These are phyloP conservation scores for Serripes groenlandicus DNA, from an alignment of 2,888 invertebrate genomes.

Conservation along the genomic window DNA sequence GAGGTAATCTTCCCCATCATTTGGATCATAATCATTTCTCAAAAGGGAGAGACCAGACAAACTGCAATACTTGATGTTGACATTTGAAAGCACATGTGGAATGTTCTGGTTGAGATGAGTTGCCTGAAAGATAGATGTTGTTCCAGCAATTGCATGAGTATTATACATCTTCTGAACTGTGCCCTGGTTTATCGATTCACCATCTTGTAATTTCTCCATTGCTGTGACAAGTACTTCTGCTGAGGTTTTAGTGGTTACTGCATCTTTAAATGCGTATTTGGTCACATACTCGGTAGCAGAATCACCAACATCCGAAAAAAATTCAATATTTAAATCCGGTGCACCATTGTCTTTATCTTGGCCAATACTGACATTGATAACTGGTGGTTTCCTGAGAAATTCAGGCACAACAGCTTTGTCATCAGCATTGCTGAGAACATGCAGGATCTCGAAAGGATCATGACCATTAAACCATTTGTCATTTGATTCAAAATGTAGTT, in stretches of 20 bases:
- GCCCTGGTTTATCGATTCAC: not conserved
- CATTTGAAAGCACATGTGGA: not conserved
- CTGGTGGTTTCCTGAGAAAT: not conserved
- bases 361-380: not conserved
- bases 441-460: conserved; percentile 4
- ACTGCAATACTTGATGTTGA: not conserved
- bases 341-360: not conserved
- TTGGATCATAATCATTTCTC: not conserved
- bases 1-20: not conserved
- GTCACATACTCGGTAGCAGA: conserved; percentile 1
- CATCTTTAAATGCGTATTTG: conserved; percentile 1
- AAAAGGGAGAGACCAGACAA: not conserved
- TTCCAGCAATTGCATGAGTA: not conserved
- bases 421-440: not conserved
- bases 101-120: conserved; percentile 1
- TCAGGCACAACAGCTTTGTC: conserved; percentile 2
- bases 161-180: not conserved
- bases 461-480: conserved; percentile 6
- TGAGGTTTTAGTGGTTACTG: not conserved
- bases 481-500: conserved; percentile 1
- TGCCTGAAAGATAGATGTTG: not conserved
- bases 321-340: not conserved
- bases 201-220: conserved; percentile 5
- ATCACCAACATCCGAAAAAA: not conserved
- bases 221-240: not conserved